A percentile compares a stretch with the other conserved stretches of the same genome.
Conservation (phyloP, 2,888 invertebrate genomes). For the Monochamus alternatus region DNA sequence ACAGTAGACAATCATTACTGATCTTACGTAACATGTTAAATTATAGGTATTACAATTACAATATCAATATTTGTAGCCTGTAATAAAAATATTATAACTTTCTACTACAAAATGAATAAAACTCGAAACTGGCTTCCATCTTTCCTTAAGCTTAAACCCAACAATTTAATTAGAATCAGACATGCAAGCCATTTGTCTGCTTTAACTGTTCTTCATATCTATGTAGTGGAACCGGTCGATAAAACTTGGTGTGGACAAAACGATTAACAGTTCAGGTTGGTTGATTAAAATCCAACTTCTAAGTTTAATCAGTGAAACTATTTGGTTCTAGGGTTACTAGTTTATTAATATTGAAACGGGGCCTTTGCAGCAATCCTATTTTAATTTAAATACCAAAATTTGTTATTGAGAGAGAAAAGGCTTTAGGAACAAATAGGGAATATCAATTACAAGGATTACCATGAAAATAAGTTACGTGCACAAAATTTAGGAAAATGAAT, state of each 20-base stretch:
- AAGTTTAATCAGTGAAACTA: neutral
- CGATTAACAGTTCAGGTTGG: neutral
- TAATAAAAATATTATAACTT: too few relatives aligned
- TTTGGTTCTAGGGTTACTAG: neutral
- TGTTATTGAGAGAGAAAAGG: too few relatives aligned
- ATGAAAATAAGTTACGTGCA: too few relatives aligned
- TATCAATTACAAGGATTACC: too few relatives aligned
- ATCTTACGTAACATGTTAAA: too few relatives aligned
- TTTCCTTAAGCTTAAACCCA: neutral
- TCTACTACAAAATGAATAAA: too few relatives aligned
- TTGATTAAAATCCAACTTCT: neutral
- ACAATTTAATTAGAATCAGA: neutral
- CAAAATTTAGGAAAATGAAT: too few relatives aligned
- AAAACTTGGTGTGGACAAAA: constrained; percentile 1
- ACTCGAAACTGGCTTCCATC: neutral
- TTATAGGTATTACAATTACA: too few relatives aligned
- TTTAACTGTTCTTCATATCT: constrained; percentile 1
- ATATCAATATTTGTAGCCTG: too few relatives aligned
- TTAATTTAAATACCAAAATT: too few relatives aligned
- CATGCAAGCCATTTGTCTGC: neutral
- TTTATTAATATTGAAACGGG: neutral
- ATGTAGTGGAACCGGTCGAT: neutral
- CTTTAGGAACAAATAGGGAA: too few relatives aligned
- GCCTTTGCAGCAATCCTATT: neutral
- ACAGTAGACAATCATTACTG: too few relatives aligned